Base-by-base conservation (phyloP, 2,797 vertebrate genomes). In the Gallirallus australis region DNA sequence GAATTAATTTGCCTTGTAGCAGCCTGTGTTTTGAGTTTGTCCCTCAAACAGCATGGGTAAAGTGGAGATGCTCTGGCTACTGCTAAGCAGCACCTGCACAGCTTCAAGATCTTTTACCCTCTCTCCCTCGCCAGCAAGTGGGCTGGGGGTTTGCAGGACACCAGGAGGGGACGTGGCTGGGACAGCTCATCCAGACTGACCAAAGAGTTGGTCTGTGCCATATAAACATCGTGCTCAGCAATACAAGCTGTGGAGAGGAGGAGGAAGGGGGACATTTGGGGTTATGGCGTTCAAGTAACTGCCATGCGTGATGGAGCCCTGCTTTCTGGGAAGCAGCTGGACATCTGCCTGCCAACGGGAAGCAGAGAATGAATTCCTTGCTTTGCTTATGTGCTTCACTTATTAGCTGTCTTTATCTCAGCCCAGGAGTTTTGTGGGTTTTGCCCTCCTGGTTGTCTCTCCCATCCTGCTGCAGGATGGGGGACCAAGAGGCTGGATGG, bases 81-180 rank as follows among this genome's bases (percentile, higher is more conserved):
- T 33, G 31, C 19, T 19, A 25, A 53, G 35, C 28, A 24, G 50
- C 10, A 15, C 28, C 13, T n/a, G 21, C 69, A 25, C 30, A 89
- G 14, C 2, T 3, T 14, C 31, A 48, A 77, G 23, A 11, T 18
- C n/a, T 37, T 47, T 59, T 54, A 8, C 9, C 17, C 6, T 6
- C 11, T 73, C 20, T n/a, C 10, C 3, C 12, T 15, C 20, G 13
- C 4, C 28, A 72, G 64, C 18, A 47, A 24, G 9, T 7, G 31
- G 33, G 7, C 30, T 48, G 20, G 42, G 60, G 6, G 17, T 14
- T 18, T 7, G 7, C n/a, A n/a, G 17, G 30, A 45, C 60, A 12
- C 0, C 61, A 27, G 12, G 37, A 87, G 11, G 12, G 42, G 13
- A 2, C 30, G 40, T 15, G 47, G 45, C 28, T 0, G 0, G 37